Conservation (phyloP, 2,888 invertebrate genomes). For the Cantharis nigra region DNA sequence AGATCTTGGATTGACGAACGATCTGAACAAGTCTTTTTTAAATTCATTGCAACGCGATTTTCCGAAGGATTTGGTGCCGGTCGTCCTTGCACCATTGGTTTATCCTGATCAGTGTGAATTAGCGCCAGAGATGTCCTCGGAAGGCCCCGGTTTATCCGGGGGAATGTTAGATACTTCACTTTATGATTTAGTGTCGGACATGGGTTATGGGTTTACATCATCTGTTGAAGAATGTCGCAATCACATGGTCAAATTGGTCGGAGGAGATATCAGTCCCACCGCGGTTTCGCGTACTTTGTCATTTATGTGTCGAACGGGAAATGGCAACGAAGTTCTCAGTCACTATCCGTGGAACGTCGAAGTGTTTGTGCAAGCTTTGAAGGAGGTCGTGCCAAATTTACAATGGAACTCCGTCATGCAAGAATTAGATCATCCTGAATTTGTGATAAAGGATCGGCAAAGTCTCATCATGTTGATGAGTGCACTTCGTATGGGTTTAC, state of each 20-base stretch:
- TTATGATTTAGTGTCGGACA: conserved; percentile 88
- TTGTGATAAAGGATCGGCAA: conserved; percentile 83
- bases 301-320: conserved; percentile 85
- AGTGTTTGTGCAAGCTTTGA: conserved; percentile 88
- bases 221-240: conserved; percentile 87
- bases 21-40: conserved; percentile 80
- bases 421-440: conserved; percentile 90
- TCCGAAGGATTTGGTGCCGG: conserved; percentile 85
- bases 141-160: conserved; percentile 63
- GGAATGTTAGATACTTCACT: conserved; percentile 76
- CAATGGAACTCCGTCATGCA: conserved; percentile 92
- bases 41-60: conserved; percentile 84
- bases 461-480: conserved; percentile 83
- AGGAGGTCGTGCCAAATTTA: conserved; percentile 83
- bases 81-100: conserved; percentile 85
- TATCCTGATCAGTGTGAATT: conserved; percentile 78
- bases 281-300: conserved; percentile 85
- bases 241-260: conserved; percentile 79
- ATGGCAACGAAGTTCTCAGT: conserved; percentile 64
- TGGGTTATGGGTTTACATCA: conserved; percentile 88
- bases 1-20: conserved; percentile 68
- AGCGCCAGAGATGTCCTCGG: conserved; percentile 67
- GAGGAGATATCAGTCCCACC: conserved; percentile 79
- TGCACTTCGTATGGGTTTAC: conserved; percentile 80
- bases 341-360: conserved; percentile 88